Conservation (phyloP, 2,113 vertebrate genomes). For the Aspidoscelis tigris region DNA sequence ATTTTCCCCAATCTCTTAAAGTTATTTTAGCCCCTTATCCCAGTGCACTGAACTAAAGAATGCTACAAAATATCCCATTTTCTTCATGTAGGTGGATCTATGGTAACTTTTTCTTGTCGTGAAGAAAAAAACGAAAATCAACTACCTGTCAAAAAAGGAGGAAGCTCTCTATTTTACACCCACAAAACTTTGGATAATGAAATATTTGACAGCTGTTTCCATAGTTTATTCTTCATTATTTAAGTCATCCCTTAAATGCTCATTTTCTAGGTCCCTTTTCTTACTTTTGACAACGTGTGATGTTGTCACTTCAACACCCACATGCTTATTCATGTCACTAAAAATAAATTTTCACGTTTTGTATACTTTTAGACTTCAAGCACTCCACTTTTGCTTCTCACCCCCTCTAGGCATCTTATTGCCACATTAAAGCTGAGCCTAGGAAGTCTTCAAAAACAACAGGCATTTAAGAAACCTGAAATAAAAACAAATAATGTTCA, state of each 20-base stretch:
- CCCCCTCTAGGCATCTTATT: background rate
- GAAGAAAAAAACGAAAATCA: background rate
- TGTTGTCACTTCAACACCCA: background rate
- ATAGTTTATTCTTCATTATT: slow-evolving; percentile 1
- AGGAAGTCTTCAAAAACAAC: background rate
- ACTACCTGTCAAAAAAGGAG: background rate
- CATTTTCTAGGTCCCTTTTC: slow-evolving; percentile 10
- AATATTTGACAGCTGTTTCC: background rate
- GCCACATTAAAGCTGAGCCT: background rate
- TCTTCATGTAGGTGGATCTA: too few relatives aligned
- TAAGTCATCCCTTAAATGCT: background rate
- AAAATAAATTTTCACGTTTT: background rate
- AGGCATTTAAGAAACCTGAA: too few relatives aligned
- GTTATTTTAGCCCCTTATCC: too few relatives aligned
- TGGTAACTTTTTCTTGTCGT: too few relatives aligned
- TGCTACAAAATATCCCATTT: too few relatives aligned
- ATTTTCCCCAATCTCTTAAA: too few relatives aligned
- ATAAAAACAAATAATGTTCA: too few relatives aligned
- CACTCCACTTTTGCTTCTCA: background rate
- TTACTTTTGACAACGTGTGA: background rate
- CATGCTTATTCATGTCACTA: background rate
- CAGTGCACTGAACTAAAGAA: too few relatives aligned
- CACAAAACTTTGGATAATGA: background rate
- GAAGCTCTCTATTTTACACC: background rate
- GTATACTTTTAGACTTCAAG: background rate